Base-by-base conservation (phyloP, 2,113 vertebrate species). In the Nestor notabilis region DNA sequence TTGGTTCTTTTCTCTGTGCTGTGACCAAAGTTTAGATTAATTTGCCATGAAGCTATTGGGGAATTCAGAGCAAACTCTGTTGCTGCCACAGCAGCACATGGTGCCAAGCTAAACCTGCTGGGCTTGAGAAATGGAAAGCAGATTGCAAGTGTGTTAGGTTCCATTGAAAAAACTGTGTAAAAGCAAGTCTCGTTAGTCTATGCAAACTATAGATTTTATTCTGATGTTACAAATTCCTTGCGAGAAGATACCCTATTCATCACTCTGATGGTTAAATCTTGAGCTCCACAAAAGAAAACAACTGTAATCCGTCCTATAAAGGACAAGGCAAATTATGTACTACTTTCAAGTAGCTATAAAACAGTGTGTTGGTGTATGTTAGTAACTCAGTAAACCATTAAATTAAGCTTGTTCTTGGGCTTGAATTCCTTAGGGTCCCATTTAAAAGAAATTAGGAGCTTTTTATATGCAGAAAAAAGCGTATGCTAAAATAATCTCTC, bases 371-470 rank as follows among this genome's bases (percentile, higher is more conserved):
- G 55, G 20, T 58, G 33, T 33, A 58, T 52, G 12, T 69, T 90
- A 74, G 68, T 47, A 83, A 81, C 31, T 55, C 43, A 90, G 50
- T 39, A 91, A 91, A 50, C 68, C 68, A 75, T 91, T 93, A 91
- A 93, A 83, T 60, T 60, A 94, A 77, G 44, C 46, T 64, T 90
- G 56, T 87, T 93, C 39, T 24, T 2, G 5, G 50, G 77, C 37
- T 74, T 83, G 12, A 94, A 86, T 37, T 95, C 91, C 47, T 58
- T 52, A 60, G 44, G 61, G 71, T 37, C 24, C 31, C 31, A 95
- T 92, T 97, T 87, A 76, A 93, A 86, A 89, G 31, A 95, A 93
- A 96, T 90, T 87, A 96, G 41, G 31, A 69, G 52, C 28, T 55
- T 81, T 94, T 83, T 80, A 52, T 75, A 93, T 87, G 83, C 65